These are phyloP conservation scores for Drosophila kanapiae DNA, from an alignment of 1,140 invertebrate genomes.

Conservation along the genomic window DNA sequence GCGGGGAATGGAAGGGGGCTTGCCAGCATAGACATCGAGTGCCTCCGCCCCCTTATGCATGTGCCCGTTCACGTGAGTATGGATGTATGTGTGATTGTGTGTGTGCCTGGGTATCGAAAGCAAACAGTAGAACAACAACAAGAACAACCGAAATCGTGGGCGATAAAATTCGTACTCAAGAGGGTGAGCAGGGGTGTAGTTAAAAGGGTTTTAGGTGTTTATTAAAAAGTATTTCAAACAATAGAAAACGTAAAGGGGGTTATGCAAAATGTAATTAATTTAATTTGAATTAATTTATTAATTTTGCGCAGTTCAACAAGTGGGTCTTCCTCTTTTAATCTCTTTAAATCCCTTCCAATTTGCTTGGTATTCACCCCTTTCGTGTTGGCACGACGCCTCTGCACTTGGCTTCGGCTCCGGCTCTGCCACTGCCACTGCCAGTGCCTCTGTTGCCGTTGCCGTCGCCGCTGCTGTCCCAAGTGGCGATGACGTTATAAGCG, in stretches of 20 bases:
- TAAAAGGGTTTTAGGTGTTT: not conserved
- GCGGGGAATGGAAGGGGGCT: not conserved
- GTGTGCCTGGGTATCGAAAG: slow-evolving; percentile 66
- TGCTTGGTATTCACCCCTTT: not conserved
- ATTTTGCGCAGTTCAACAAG: too few species aligned
- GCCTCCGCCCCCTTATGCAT: slow-evolving; percentile 20
- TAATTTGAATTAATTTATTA: too few species aligned
- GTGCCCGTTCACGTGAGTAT: not conserved
- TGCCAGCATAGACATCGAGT: slow-evolving; percentile 43
- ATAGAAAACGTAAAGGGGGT: too few species aligned
- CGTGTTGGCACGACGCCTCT: not conserved
- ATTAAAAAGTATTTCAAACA: too few species aligned
- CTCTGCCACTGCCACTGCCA: not conserved
- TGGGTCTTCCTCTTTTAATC: not conserved
- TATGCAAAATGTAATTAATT: too few species aligned
- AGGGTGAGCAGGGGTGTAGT: slow-evolving; percentile 16
- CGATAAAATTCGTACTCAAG: slow-evolving; percentile 74
- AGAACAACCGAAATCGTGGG: slow-evolving; percentile 68
- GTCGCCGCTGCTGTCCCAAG: slow-evolving; percentile 6
- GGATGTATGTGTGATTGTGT: slow-evolving; percentile 28
- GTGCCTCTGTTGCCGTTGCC: too few species aligned
- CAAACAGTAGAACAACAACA: slow-evolving; percentile 63
- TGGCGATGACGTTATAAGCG: slow-evolving; percentile 69
- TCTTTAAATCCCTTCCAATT: not conserved
- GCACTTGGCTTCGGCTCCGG: not conserved